Evolutionary conservation across 2,797 vertebrate genomes (phyloP).

Genomic region (Alectoris magna): DNA sequence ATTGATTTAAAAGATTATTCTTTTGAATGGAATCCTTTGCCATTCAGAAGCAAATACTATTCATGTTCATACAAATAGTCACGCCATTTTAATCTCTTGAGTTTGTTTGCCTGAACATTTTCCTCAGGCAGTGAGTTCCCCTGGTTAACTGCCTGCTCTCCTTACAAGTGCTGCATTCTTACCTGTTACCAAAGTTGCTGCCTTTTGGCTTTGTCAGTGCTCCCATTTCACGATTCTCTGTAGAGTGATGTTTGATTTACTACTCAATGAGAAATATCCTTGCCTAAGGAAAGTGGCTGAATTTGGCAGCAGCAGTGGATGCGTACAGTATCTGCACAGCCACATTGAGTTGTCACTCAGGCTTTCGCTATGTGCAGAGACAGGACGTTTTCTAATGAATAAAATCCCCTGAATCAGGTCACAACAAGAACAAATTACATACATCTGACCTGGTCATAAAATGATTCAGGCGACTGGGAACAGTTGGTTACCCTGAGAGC

Average conservation of each 20-base stretch:
- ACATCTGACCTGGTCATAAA: background rate
- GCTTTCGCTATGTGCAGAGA: background rate
- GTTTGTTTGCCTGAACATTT: background rate
- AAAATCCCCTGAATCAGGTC: background rate
- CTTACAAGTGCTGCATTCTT: background rate
- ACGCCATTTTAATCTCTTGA: background rate
- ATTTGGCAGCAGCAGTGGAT: background rate
- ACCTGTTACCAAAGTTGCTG: background rate
- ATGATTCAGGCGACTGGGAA: background rate
- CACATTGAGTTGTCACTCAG: background rate
- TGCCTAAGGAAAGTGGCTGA: background rate
- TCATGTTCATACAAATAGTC: background rate
- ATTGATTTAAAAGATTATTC: background rate
- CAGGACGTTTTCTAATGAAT: background rate
- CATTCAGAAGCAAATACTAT: background rate
- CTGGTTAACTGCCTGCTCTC: background rate
- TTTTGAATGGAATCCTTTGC: background rate
- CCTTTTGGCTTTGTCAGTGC: background rate
- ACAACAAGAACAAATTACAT: background rate
- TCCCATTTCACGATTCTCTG: background rate
- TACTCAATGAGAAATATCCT: background rate
- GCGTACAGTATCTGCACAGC: background rate
- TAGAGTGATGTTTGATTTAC: background rate
- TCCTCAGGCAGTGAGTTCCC: background rate
- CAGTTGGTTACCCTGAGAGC: background rate